Percentiles rank a stretch among this genome's conserved stretches.
Conservation (phyloP, 2,888 invertebrate species). For the Plagodis dolabraria region DNA sequence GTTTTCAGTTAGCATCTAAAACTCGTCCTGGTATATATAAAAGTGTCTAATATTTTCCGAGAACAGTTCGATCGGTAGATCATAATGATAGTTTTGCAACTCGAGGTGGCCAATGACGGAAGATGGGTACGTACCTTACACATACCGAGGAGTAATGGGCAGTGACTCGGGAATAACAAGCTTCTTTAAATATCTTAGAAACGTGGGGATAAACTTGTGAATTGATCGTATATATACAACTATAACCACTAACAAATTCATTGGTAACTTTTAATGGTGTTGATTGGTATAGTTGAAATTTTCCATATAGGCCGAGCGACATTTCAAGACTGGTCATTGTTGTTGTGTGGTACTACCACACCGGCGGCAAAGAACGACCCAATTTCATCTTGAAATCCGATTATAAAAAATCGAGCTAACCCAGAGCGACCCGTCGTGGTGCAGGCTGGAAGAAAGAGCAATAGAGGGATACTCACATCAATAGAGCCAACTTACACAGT, state of each 20-base stretch:
- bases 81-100: conserved; percentile 88
- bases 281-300: conserved; percentile 25
- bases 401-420: conserved; percentile 72
- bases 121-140: conserved; percentile 91
- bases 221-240: not conserved
- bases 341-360: conserved; percentile 94
- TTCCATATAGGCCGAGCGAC: conserved; percentile 90
- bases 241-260: not conserved
- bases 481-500: conserved; percentile 76
- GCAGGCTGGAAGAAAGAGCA: conserved; percentile 72
- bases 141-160: conserved; percentile 2
- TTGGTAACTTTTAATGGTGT: conserved; percentile 8
- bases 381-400: conserved; percentile 79
- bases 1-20: no score
- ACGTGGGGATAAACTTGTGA: no score
- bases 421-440: conserved; percentile 75
- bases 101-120: conserved; percentile 98
- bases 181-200: conserved; percentile 19
- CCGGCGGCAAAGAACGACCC: conserved; percentile 87
- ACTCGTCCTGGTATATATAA: no score
- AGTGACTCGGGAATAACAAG: conserved; percentile 27
- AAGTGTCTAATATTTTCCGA: no score
- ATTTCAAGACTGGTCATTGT: conserved; percentile 96
- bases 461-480: conserved; percentile 66
- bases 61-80: no score